Evolutionary conservation across 2,797 vertebrate genomes (phyloP), one percentile per base, ranked within the genome.

Genomic region (Poecilia wingei): DNA sequence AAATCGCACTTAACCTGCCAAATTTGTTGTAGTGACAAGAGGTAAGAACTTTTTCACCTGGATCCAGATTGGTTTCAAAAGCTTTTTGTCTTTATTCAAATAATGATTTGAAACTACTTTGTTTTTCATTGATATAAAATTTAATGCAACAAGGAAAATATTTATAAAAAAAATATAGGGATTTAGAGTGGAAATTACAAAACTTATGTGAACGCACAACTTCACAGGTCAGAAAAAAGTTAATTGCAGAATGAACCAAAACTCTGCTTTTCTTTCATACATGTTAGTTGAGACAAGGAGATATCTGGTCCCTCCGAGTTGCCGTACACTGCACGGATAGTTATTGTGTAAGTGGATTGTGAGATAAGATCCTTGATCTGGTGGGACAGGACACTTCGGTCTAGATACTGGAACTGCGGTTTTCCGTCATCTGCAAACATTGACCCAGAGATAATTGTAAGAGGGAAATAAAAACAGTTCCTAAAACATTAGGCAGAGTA

Each of bases 261-360:
- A 20, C n/a, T 33, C 77, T 3, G 45, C 33, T 51, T 64, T 13
- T 0, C 1, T 0, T n/a, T 82, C 72, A 43, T 92, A 98, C 97
- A 96, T 90, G 97, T 98, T 81, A 72, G 87, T 80, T 98, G 97
- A 43, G 95, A 95, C 64, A 98, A 94, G 33, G 92, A 95, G 79
- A 95, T 96, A 79, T 96, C 95, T 0, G 96, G 96, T n/a, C 97
- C 97, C 81, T 98, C 96, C 0, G 92, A 92, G 86, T 96, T 95
- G 76, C 94, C 93, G 73, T 96, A 97, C 16, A 98, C 85, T 0
- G 97, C 96, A 33, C 86, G 82, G 85, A 98, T 92, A 9, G 94
- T 89, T 81, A 98, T 77, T 6, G 72, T 93, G 89, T 98, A 97
- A 16, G 82, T 72, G 3, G 95, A 96, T 87, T 91, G 57, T 0